Evolutionary conservation across 2,797 vertebrate genomes (phyloP), one percentile per base, ranked within the genome.

Genomic region (Muscicapa comitata): DNA sequence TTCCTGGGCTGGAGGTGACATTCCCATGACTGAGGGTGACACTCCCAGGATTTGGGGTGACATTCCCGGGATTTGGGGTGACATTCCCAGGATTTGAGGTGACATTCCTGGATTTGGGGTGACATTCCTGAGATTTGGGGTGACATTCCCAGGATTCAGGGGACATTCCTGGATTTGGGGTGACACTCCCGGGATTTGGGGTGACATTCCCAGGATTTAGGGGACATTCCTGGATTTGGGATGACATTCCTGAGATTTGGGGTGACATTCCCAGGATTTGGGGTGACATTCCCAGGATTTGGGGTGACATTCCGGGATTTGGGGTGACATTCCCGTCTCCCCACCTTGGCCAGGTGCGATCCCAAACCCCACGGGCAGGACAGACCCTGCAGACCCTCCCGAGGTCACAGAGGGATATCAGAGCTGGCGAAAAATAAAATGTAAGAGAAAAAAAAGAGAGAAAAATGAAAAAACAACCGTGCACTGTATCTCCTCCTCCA

Each of bases 241-340:
- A 35, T 5, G 19, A 35, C 9, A 3, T 43, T 45, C 31, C 23
- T 3, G 4, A 31, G 38, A 1, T 1, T 11, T 1, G 17, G 17
- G 16, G 7, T 23, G 29, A 62, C 19, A 62, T 21, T 31, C 4
- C 57, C 5, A 0, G 17, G 35, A 5, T 2, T 11, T 13, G 14
- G 28, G 28, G 14, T 21, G 59, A 31, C 40, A 38, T 59, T 59
- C 24, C 35, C 7, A 0, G 25, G 24, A 1, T 2, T 58, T 7
- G 24, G 24, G 6, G 26, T 61, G 28, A 31, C 59, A 16, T 7
- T 24, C 40, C 9, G 1, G 14, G 29, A 4, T 3, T 42, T 5
- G 21, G 21, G 16, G 21, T 63, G 42, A 18, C 31, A 17, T 35
- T 28, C 25, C 58, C 3, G 7, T 9, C 8, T 55, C 61, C 55